These are phyloP conservation scores for Cotesia congregata DNA, from an alignment of 2,888 invertebrate species.

Conservation along the genomic window DNA sequence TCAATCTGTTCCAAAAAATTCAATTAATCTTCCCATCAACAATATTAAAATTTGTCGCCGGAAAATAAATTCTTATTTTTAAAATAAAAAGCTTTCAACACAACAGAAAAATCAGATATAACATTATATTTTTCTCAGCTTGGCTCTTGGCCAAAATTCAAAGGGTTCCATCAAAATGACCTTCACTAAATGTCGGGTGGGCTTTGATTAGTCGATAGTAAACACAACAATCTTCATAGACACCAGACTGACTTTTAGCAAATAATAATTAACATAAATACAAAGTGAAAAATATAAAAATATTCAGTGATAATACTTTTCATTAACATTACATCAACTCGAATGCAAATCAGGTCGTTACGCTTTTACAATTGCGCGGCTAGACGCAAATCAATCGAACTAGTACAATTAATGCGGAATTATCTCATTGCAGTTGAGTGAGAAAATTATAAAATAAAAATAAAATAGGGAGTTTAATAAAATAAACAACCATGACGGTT, in stretches of 20 bases:
- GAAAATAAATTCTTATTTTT: not conserved
- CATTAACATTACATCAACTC: too few species aligned
- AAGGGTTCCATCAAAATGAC: not conserved
- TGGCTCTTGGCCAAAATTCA: not conserved
- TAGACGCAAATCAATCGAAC: slow-evolving; percentile 12
- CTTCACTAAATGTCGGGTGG: not conserved
- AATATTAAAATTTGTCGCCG: not conserved
- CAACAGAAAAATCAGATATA: not conserved
- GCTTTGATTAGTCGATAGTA: not conserved
- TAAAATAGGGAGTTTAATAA: slow-evolving; percentile 12
- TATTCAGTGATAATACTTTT: too few species aligned
- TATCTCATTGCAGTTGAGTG: slow-evolving; percentile 20
- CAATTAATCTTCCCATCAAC: not conserved
- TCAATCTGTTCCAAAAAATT: not conserved
- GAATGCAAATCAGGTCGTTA: slow-evolving; percentile 19
- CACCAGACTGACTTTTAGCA: not conserved
- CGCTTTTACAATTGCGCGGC: slow-evolving; percentile 11
- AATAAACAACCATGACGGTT: slow-evolving; percentile 3
- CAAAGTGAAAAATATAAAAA: not conserved
- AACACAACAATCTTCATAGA: not conserved
- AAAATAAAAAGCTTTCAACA: not conserved
- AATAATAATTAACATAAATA: not conserved
- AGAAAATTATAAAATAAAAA: not conserved
- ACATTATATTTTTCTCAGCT: not conserved
- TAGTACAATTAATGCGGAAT: slow-evolving; percentile 20